Evolutionary conservation across 2,797 vertebrate species (phyloP), one percentile per base, ranked within the genome.

Genomic region (Xiphorhynchus erythropygius): DNA sequence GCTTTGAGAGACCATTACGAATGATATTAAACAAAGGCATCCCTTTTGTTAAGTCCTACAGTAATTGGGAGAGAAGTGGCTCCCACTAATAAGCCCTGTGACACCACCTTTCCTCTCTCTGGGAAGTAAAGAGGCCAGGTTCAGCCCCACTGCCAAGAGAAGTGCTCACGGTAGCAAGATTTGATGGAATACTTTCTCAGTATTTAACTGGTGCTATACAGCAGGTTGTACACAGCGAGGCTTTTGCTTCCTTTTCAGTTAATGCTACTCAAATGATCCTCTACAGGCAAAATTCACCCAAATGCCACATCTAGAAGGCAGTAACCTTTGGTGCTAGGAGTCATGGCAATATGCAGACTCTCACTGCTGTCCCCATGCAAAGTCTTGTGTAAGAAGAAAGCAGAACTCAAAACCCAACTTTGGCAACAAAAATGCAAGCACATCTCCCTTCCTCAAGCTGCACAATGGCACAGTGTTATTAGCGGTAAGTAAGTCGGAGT

Each of bases 401-500:
- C 2, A 3, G 62, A 94, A 89, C 37, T 65, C 78, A 60, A 73
- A 84, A 33, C 16, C 11, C 24, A 82, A 25, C 44, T 59, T 59
- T 3, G 17, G 22, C 2, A 6, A 84, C 18, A 39, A 49, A 32
- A 92, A 30, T 28, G 68, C 55, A 80, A 68, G 53, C 28, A 59
- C 4, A 5, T 18, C 7, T 49, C 16, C 19, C 11, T 25, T 28
- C 39, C 50, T 55, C 69, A 42, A 92, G 62, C 50, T 62, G 46
- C 69, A 87, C 42, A 2, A 59, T 4, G 15, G 63, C 74, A 88
- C 39, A 67, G 53, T 17, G 37, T 69, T 44, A 86, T 60, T 44
- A 88, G 52, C 52, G 84, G 42, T 55, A 65, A 73, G 52, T 86
- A 52, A 80, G 32, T 55, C 70, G 44, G 52, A 81, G 57, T 87